A percentile compares a stretch with the other conserved stretches of the same genome.
These are phyloP conservation scores for Tetramorium alpestre DNA, from an alignment of 1,140 invertebrate genomes.

Conservation along the genomic window DNA sequence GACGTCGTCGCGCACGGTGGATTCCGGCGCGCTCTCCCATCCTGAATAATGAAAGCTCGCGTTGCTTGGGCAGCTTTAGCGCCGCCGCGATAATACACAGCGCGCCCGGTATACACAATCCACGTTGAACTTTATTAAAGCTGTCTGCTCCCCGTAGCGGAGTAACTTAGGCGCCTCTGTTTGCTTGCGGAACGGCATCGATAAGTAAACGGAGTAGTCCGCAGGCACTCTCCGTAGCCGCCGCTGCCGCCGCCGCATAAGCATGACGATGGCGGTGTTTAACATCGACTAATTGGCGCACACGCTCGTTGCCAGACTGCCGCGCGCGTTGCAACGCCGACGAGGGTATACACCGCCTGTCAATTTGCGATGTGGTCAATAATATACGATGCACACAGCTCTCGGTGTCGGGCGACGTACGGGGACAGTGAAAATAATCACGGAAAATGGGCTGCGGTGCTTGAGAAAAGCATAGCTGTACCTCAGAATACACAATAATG, in stretches of 20 bases:
- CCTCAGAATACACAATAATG: neutral
- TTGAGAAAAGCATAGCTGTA: neutral
- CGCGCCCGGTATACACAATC: constrained; percentile 20
- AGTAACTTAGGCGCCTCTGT: constrained; percentile 63
- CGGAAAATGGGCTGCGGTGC: neutral
- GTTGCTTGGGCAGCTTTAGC: constrained; percentile 52
- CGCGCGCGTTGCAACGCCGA: neutral
- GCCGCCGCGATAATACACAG: constrained; percentile 14
- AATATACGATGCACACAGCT: constrained; percentile 6
- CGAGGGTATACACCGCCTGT: neutral
- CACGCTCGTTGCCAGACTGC: constrained; percentile 35
- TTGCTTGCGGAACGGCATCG: constrained; percentile 48
- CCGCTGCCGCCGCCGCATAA: constrained; percentile 36
- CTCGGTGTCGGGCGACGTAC: neutral
- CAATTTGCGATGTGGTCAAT: constrained; percentile 46
- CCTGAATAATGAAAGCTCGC: constrained; percentile 61
- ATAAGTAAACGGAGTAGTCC: constrained; percentile 66
- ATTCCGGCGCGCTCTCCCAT: constrained; percentile 9
- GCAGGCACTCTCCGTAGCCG: constrained; percentile 46
- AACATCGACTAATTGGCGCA: constrained; percentile 55
- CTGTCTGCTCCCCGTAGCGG: constrained; percentile 58
- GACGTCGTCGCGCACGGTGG: neutral
- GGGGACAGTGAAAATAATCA: neutral
- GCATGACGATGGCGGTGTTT: constrained; percentile 46
- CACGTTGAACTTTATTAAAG: constrained; percentile 66